phyloP scores from a whole-genome alignment of 1,140 invertebrate genomes.

The Solen grandis region DNA sequence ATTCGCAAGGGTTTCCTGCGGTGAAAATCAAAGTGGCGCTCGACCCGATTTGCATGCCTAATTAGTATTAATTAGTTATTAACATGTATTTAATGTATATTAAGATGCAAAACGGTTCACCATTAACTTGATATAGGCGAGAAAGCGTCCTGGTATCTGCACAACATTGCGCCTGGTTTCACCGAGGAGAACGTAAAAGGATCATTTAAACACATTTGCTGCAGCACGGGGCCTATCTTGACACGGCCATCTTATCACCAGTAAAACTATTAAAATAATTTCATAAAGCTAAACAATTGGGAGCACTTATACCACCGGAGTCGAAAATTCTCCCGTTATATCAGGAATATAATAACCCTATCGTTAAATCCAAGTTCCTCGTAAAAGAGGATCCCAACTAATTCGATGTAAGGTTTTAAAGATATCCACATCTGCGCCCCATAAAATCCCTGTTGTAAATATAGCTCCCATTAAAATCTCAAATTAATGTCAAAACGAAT shows the following conservation, averaged over 20 bases:
- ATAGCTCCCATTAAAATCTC: constrained; percentile 53
- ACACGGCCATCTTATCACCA: constrained; percentile 45
- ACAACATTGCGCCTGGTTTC: too few relatives aligned
- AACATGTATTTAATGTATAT: too few relatives aligned
- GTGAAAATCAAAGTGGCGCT: too few relatives aligned
- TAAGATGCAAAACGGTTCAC: too few relatives aligned
- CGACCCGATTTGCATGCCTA: too few relatives aligned
- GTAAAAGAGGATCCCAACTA: constrained; percentile 33
- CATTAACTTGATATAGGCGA: too few relatives aligned
- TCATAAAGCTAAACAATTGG: constrained; percentile 30
- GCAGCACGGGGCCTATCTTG: constrained; percentile 10
- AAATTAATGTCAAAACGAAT: constrained; percentile 57
- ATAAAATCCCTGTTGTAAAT: constrained; percentile 59
- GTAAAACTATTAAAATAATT: constrained; percentile 37
- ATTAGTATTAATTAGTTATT: too few relatives aligned
- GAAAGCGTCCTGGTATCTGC: too few relatives aligned
- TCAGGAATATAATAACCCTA: constrained; percentile 21
- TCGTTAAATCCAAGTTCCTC: not conserved
- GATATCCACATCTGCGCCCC: constrained; percentile 55
- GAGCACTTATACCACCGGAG: constrained; percentile 33
- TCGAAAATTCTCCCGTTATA: constrained; percentile 34
- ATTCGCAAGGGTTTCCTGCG: too few relatives aligned
- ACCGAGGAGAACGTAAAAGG: not conserved
- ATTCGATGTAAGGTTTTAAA: constrained; percentile 56
- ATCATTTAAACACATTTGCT: constrained; percentile 18